Evolutionary conservation across 2,113 vertebrate species (phyloP).

Genomic region (Prochilodus magdalenae): DNA sequence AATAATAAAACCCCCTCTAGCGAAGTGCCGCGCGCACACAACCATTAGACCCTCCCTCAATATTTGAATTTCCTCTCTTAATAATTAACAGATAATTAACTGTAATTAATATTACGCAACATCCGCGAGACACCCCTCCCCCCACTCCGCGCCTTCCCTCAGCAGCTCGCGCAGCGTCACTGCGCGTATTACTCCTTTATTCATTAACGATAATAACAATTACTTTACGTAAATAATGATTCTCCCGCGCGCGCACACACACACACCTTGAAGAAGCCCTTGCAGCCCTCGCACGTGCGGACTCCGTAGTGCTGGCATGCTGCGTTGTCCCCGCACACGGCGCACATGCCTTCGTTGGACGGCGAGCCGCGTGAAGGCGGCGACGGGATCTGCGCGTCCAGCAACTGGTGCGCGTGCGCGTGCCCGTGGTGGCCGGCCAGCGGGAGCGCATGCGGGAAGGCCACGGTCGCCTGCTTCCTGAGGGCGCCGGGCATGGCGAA

Average conservation of each 20-base stretch:
- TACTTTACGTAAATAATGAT: slow-evolving; percentile 76
- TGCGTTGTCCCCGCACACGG: slow-evolving; percentile 97
- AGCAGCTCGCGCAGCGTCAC: too few species aligned
- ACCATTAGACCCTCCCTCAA: background rate
- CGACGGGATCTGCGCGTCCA: slow-evolving; percentile 94
- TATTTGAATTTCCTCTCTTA: background rate
- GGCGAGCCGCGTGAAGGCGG: slow-evolving; percentile 94
- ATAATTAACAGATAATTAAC: background rate
- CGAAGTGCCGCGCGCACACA: background rate
- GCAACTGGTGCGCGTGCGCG: slow-evolving; percentile 89
- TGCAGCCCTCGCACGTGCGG: slow-evolving; percentile 93
- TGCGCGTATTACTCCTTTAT: too few species aligned
- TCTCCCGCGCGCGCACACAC: slow-evolving; percentile 48
- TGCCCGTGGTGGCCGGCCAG: slow-evolving; percentile 71
- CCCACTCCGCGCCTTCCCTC: background rate
- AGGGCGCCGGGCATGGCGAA: slow-evolving; percentile 92
- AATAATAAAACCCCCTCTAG: background rate
- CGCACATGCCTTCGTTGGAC: slow-evolving; percentile 96
- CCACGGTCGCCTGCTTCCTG: slow-evolving; percentile 88
- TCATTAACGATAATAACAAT: slow-evolving; percentile 43
- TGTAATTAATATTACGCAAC: background rate
- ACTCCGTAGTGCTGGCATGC: slow-evolving; percentile 95
- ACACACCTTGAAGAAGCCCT: slow-evolving; percentile 95
- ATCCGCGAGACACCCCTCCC: background rate
- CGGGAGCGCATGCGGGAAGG: slow-evolving; percentile 92